Evolutionary conservation across 2,797 vertebrate species (phyloP).

Genomic region (Muscicapa striata): DNA sequence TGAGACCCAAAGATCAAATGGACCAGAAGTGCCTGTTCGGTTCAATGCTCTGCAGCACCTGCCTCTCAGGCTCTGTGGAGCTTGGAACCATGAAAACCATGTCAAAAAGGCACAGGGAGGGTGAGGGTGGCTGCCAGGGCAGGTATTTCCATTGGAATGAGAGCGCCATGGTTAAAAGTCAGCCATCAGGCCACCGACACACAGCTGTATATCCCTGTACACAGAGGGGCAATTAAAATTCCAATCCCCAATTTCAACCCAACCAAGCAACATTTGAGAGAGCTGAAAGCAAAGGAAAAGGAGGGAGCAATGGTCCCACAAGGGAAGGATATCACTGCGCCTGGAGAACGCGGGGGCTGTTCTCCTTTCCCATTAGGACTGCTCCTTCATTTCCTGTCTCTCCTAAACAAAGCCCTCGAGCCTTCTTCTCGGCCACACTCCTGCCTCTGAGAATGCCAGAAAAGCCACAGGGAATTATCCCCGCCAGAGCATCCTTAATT

Average conservation of each 20-base stretch:
- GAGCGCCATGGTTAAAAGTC: accelerated
- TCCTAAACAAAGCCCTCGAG: slow-evolving; percentile 35
- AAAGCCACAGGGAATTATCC: slow-evolving; percentile 40
- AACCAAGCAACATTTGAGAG: not conserved
- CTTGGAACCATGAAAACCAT: not conserved
- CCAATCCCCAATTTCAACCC: not conserved
- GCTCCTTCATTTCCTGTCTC: not conserved
- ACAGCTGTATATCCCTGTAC: not conserved
- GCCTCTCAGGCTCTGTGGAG: not conserved
- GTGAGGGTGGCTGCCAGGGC: not conserved
- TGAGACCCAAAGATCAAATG: not conserved
- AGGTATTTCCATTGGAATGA: not conserved
- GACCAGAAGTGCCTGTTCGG: accelerated
- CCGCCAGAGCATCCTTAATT: slow-evolving; percentile 35
- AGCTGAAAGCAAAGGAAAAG: not conserved
- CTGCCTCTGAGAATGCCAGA: not conserved
- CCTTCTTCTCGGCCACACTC: slow-evolving; percentile 35
- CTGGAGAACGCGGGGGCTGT: accelerated
- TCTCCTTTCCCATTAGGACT: not conserved
- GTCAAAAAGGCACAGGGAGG: not conserved
- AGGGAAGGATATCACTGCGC: not conserved
- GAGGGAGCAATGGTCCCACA: accelerated
- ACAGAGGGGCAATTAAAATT: not conserved
- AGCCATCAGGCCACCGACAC: not conserved
- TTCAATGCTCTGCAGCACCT: not conserved